Percentiles rank a stretch among this genome's conserved stretches.
Evolutionary conservation across 2,113 vertebrate genomes (phyloP).

Genomic region (Lasiurus borealis): DNA sequence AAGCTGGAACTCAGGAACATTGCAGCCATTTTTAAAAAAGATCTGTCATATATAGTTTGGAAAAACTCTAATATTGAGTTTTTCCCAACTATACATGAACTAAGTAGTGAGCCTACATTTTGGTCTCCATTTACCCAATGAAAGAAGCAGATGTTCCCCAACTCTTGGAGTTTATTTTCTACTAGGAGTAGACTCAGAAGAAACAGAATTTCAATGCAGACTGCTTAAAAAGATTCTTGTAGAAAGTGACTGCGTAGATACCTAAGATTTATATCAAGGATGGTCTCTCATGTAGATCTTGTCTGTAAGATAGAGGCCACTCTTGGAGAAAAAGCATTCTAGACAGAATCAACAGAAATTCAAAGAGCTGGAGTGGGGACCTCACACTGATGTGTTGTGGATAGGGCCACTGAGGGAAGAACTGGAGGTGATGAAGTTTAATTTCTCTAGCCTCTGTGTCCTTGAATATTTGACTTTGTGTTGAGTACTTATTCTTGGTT

Average conservation of each 20-base stretch:
- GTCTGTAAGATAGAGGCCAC: background rate
- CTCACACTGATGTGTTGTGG: no score
- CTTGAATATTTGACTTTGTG: background rate
- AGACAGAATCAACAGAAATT: background rate
- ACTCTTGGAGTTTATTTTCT: background rate
- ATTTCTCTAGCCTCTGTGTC: background rate
- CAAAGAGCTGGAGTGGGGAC: background rate
- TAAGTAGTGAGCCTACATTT: background rate
- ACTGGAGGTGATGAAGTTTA: no score
- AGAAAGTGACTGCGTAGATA: background rate
- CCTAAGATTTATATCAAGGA: background rate
- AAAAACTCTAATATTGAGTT: background rate
- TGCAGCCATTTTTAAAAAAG: background rate
- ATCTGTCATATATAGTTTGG: background rate
- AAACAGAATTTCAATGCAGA: background rate
- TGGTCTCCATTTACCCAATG: background rate
- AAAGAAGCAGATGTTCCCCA: background rate
- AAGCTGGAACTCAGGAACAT: background rate
- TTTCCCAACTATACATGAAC: background rate
- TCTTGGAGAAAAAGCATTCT: background rate
- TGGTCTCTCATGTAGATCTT: background rate
- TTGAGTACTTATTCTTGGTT: background rate
- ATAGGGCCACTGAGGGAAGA: accelerated
- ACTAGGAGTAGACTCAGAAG: background rate
- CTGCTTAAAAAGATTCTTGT: background rate